Evolutionary conservation across 2,888 invertebrate species (phyloP).

Genomic region (Teinopalpus imperialis): DNA sequence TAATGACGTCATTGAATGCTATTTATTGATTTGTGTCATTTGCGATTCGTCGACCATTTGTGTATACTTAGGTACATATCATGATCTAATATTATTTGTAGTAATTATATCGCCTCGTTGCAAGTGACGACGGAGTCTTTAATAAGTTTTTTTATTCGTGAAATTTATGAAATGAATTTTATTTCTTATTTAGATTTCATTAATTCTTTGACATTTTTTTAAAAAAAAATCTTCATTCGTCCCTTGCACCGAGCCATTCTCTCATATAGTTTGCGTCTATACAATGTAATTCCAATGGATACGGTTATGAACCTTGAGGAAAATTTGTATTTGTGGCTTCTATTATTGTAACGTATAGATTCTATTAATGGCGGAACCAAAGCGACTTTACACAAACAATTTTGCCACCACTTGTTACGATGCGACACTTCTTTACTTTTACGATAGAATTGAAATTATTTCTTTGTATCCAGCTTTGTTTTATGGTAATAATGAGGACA

Average conservation of each 20-base stretch:
- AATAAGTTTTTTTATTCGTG: too few species aligned
- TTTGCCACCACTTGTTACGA: constrained; percentile 72
- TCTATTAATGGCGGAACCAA: constrained; percentile 65
- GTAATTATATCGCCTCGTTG: constrained; percentile 26
- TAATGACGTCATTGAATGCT: constrained; percentile 68
- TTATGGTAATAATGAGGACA: constrained; percentile 76
- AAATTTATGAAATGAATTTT: too few species aligned
- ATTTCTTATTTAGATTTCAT: too few species aligned
- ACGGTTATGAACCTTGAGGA: constrained; percentile 68
- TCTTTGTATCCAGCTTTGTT: constrained; percentile 58
- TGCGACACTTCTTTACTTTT: constrained; percentile 49
- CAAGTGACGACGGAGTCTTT: constrained; percentile 38
- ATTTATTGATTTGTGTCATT: constrained; percentile 76
- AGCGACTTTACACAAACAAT: constrained; percentile 56
- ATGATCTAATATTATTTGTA: constrained; percentile 67
- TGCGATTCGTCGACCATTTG: constrained; percentile 71
- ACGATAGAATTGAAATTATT: constrained; percentile 32
- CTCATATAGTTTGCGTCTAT: constrained; percentile 25
- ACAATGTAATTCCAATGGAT: constrained; percentile 47
- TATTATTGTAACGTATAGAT: constrained; percentile 40
- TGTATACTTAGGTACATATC: constrained; percentile 81
- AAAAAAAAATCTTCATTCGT: constrained; percentile 20
- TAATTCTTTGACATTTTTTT: not conserved
- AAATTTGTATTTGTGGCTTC: constrained; percentile 45
- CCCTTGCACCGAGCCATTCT: constrained; percentile 23